Percentiles rank a stretch among this genome's conserved stretches.
Evolutionary conservation across 1,140 invertebrate species (phyloP).

Genomic region (Euura saliciscinereae): DNA sequence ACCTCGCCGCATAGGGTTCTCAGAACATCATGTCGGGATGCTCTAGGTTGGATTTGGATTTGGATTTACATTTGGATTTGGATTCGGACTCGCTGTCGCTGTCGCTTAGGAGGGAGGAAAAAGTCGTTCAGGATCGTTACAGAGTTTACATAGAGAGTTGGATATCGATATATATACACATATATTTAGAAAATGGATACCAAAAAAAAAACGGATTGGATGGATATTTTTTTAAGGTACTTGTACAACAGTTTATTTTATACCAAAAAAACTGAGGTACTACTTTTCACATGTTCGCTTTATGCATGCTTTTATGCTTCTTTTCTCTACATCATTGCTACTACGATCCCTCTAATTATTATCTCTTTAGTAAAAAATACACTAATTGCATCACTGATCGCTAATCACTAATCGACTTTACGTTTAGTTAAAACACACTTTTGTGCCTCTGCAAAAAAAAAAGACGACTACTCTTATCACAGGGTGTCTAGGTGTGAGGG

Average conservation of each 20-base stretch:
- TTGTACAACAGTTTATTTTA: conserved; percentile 32
- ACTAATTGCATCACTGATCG: background rate
- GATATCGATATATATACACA: conserved; percentile 35
- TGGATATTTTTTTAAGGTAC: conserved; percentile 38
- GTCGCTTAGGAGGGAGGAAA: background rate
- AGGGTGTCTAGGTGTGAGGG: too few relatives aligned
- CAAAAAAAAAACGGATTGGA: conserved; percentile 26
- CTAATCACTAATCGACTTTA: background rate
- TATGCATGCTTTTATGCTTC: conserved; percentile 38
- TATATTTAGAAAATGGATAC: conserved; percentile 7
- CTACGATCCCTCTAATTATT: background rate
- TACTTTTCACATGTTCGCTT: conserved; percentile 28
- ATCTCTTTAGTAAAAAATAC: background rate
- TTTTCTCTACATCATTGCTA: background rate
- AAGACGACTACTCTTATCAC: too few relatives aligned
- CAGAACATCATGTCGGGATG: conserved; percentile 29
- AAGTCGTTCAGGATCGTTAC: conserved; percentile 30
- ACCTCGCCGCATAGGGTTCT: conserved; percentile 37
- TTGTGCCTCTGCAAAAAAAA: too few relatives aligned
- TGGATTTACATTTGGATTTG: conserved; percentile 17
- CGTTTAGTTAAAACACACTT: too few relatives aligned
- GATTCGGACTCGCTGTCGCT: conserved; percentile 18
- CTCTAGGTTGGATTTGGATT: conserved; percentile 34
- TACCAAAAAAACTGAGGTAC: conserved; percentile 27
- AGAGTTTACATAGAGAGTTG: conserved; percentile 22